These are phyloP conservation scores for Lampris incognitus DNA, from an alignment of 2,113 vertebrate genomes.

Conservation along the genomic window DNA sequence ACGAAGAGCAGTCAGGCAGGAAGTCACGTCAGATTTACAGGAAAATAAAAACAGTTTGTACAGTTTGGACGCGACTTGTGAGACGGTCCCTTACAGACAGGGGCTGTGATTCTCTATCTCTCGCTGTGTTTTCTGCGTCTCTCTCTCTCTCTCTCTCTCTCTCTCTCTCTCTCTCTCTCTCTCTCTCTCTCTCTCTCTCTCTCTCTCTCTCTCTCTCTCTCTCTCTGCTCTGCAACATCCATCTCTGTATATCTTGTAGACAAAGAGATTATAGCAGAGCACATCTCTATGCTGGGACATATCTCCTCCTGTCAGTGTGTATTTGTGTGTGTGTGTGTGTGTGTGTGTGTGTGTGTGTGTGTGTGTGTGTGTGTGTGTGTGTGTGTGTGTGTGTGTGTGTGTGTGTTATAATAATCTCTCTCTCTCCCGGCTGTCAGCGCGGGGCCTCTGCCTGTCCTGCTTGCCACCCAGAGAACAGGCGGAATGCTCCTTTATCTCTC, in stretches of 20 bases:
- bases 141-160: constrained; percentile 13
- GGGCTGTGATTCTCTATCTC: too few relatives aligned
- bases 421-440: constrained; percentile 75
- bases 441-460: constrained; percentile 56
- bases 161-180: constrained; percentile 12
- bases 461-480: constrained; percentile 57
- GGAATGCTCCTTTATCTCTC: constrained; percentile 71
- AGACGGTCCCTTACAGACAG: too few relatives aligned
- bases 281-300: constrained; percentile 61
- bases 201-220: constrained; percentile 9
- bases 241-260: constrained; percentile 67
- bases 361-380: constrained; percentile 33
- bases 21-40: too few relatives aligned
- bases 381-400: constrained; percentile 31
- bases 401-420: constrained; percentile 73
- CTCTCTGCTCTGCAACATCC: constrained; percentile 44
- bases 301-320: constrained; percentile 65
- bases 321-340: constrained; percentile 39
- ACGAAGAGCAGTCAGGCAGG: too few relatives aligned
- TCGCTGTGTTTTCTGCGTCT: not conserved
- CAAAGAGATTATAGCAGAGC: constrained; percentile 71
- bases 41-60: too few relatives aligned
- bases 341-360: constrained; percentile 41
- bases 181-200: too few relatives aligned
- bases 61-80: too few relatives aligned